Evolutionary conservation across 1,140 invertebrate genomes (phyloP).

Genomic region (Ceratosolen solmsi): DNA sequence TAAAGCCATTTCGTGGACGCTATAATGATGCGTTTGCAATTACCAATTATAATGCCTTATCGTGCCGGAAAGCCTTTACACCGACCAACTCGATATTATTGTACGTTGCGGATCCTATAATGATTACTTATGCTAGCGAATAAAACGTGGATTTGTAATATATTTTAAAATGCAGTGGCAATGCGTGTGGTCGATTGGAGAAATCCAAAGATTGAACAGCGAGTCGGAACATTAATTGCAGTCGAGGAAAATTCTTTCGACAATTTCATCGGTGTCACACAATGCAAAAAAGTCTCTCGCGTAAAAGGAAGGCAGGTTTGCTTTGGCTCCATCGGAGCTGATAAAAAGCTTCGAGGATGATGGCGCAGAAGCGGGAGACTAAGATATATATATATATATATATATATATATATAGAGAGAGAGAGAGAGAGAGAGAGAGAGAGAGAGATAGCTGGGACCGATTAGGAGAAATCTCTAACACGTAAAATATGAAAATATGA

Average conservation of each 20-base stretch:
- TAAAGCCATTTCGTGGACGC: not conserved
- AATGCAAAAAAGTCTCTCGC: too few species aligned
- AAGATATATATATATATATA: not conserved
- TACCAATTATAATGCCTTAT: not conserved
- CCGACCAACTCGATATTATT: too few species aligned
- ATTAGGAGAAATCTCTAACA: conserved; percentile 14
- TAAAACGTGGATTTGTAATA: too few species aligned
- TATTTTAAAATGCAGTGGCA: too few species aligned
- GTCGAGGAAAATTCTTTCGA: too few species aligned
- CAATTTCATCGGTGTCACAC: too few species aligned
- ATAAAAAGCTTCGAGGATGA: not conserved
- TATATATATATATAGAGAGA: not conserved
- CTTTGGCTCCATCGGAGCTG: not conserved
- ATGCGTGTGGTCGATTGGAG: too few species aligned
- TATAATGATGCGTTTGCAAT: not conserved
- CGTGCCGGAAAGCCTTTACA: not conserved
- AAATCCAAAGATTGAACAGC: too few species aligned
- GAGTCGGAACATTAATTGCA: too few species aligned
- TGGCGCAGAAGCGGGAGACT: not conserved
- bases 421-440: not conserved
- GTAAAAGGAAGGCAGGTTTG: too few species aligned
- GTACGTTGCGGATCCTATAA: too few species aligned
- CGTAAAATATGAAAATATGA: conserved; percentile 23
- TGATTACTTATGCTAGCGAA: too few species aligned
- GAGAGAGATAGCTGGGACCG: not conserved